Conservation (phyloP, 2,797 vertebrate genomes). For the Enteromius unitaeniatus region DNA sequence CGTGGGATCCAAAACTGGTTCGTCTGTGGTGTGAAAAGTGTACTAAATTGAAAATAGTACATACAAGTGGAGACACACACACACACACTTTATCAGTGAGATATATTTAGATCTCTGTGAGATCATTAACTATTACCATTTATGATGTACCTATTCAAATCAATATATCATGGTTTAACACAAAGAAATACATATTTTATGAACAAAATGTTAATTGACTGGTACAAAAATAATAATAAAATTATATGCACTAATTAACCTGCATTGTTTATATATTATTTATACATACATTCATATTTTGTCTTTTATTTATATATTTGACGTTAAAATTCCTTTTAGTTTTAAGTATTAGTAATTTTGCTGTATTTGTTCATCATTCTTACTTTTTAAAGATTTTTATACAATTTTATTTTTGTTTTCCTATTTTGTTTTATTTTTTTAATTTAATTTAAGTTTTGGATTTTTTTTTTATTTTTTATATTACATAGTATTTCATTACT, state of each 20-base stretch:
- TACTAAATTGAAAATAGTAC: too few relatives aligned
- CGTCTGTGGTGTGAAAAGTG: too few relatives aligned
- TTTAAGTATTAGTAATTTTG: not conserved
- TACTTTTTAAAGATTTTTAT: not conserved
- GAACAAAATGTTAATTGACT: not conserved
- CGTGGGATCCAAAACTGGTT: too few relatives aligned
- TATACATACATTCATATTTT: not conserved
- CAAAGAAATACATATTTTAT: not conserved
- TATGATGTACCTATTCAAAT: not conserved
- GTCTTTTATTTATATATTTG: not conserved
- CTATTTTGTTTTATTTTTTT: not conserved
- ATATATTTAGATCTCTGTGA: not conserved
- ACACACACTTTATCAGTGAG: too few relatives aligned
- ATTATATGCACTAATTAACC: not conserved
- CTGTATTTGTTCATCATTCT: not conserved
- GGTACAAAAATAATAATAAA: not conserved
- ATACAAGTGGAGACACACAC: too few relatives aligned
- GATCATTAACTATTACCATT: not conserved
- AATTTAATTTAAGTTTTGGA: too few relatives aligned
- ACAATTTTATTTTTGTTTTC: too few relatives aligned
- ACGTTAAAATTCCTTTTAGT: not conserved
- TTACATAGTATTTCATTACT: too few relatives aligned
- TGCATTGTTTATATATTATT: not conserved
- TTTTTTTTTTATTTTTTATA: too few relatives aligned
- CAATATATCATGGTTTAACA: not conserved